Evolutionary conservation across 23 tunicate species (phyloP).

Genomic region (Ascidia mentula): DNA sequence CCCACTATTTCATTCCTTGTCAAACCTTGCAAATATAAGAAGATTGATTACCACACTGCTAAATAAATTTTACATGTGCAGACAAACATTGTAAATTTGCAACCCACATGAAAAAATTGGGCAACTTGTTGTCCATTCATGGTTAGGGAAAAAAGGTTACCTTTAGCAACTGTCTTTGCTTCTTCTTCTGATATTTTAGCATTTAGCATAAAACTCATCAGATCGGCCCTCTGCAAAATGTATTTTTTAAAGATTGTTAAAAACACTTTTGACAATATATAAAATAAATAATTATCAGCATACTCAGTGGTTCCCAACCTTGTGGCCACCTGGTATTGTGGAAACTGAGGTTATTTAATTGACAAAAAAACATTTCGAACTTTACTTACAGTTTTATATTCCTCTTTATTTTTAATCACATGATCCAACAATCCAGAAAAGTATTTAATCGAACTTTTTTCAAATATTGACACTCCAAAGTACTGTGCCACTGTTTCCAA

Average conservation of each 20-base stretch:
- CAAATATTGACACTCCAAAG: neutral
- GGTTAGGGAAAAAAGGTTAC: neutral
- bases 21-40: conserved; percentile 22
- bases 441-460: neutral
- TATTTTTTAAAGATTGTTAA: neutral
- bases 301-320: too few species aligned
- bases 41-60: neutral
- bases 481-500: neutral
- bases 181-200: conserved; percentile 10
- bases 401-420: neutral
- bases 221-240: neutral
- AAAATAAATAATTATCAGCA: too few species aligned
- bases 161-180: neutral
- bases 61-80: too few species aligned
- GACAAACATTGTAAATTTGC: too few species aligned
- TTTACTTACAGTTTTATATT: neutral
- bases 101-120: too few species aligned
- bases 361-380: neutral
- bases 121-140: too few species aligned
- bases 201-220: conserved; percentile 3
- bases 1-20: conserved; percentile 66
- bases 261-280: neutral
- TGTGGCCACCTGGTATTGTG: too few species aligned
- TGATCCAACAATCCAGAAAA: neutral
- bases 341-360: neutral